Evolutionary conservation across 2,113 vertebrate species (phyloP).

Genomic region (Poicephalus gulielmi): DNA sequence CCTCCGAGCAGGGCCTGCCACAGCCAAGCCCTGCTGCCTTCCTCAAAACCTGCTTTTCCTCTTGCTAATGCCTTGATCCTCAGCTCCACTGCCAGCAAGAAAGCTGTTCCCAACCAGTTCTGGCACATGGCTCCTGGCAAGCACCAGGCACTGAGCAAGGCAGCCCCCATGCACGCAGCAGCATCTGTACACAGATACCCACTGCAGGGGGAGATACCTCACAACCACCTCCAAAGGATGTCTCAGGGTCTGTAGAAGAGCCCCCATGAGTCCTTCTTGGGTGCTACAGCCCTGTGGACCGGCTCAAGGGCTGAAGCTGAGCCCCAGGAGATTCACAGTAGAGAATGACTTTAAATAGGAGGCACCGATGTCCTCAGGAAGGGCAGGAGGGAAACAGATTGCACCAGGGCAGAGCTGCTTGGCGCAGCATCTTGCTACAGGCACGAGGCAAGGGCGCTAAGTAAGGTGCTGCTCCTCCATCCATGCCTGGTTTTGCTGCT

Average conservation of each 20-base stretch:
- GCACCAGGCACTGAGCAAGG: fast-evolving
- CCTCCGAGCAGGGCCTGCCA: not conserved
- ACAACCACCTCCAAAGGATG: not conserved
- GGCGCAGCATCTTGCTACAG: fast-evolving
- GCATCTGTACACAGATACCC: not conserved
- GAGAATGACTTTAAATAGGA: not conserved
- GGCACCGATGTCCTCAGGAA: not conserved
- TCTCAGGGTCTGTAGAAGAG: not conserved
- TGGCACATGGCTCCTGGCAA: not conserved
- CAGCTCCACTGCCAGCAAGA: not conserved
- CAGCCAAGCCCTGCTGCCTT: not conserved
- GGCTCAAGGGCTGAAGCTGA: not conserved
- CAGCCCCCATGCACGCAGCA: fast-evolving
- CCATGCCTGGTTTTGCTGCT: not conserved
- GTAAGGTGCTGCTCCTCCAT: not conserved
- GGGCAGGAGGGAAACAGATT: fast-evolving
- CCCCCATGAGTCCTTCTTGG: not conserved
- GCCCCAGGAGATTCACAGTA: fast-evolving
- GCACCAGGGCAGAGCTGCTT: not conserved
- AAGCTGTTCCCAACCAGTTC: not conserved
- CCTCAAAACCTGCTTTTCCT: not conserved
- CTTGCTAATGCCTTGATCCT: not conserved
- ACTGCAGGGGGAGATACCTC: not conserved
- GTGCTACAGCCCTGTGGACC: not conserved
- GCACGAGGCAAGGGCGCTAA: not conserved